Conservation (phyloP, 2,113 vertebrate genomes). For the Stomatorhinus ivindoensis region DNA sequence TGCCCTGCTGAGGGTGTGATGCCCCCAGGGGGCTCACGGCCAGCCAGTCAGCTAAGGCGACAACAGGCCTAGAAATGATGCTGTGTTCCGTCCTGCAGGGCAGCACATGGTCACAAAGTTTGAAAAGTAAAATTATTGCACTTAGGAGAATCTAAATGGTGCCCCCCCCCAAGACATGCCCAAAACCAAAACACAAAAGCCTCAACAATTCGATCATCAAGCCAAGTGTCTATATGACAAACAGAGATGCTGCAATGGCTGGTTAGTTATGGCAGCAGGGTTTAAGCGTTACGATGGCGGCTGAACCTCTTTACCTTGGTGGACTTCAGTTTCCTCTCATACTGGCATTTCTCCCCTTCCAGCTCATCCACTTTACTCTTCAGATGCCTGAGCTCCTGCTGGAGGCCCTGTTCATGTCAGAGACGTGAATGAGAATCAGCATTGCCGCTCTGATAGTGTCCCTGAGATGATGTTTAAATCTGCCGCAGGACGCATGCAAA, state of each 20-base stretch:
- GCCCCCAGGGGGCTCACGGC: too few species aligned
- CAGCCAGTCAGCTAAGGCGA: too few species aligned
- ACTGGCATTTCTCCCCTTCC: conserved; percentile 87
- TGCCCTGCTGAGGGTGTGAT: background rate
- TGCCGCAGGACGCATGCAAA: background rate
- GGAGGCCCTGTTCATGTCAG: conserved; percentile 61
- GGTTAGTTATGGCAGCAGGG: background rate
- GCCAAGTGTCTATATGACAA: background rate
- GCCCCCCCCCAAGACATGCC: background rate
- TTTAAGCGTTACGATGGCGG: background rate
- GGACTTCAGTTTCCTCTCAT: conserved; percentile 83
- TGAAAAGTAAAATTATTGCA: too few species aligned
- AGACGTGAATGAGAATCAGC: background rate
- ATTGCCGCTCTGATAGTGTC: background rate
- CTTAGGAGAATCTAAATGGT: too few species aligned
- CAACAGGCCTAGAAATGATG: too few species aligned
- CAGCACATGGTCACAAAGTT: background rate
- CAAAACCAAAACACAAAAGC: background rate
- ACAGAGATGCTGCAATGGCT: background rate
- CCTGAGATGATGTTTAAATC: background rate
- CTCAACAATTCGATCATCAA: background rate
- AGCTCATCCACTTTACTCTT: conserved; percentile 87
- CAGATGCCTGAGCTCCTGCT: conserved; percentile 78
- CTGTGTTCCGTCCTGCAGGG: too few species aligned
- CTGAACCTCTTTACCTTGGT: conserved; percentile 72